A percentile compares a stretch with the other conserved stretches of the same genome.
These are phyloP conservation scores for Sebastes flavidus DNA, from an alignment of 2,797 vertebrate genomes.

Conservation along the genomic window DNA sequence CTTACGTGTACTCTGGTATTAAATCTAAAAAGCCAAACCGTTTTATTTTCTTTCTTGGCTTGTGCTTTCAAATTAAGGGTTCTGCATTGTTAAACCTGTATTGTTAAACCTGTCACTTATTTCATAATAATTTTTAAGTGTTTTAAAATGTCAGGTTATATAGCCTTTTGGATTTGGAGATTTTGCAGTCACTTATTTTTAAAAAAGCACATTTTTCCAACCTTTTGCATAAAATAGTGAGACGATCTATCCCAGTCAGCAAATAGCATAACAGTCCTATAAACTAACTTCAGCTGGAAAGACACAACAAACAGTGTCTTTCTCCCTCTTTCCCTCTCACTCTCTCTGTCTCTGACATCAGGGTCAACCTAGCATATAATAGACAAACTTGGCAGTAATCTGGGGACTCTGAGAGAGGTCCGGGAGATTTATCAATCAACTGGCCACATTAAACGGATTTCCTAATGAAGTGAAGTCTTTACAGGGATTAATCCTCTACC, in stretches of 20 bases:
- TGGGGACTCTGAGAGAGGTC: conserved; percentile 80
- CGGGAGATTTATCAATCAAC: conserved; percentile 88
- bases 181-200: conserved; percentile 1
- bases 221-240: conserved; percentile 34
- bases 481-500: conserved; percentile 88
- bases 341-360: conserved; percentile 68
- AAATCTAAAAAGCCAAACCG: conserved; percentile 42
- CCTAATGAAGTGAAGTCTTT: conserved; percentile 90
- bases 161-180: conserved; percentile 8
- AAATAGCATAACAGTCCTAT: conserved; percentile 51
- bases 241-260: conserved; percentile 51
- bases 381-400: conserved; percentile 83
- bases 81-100: conserved; percentile 12
- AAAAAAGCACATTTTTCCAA: conserved; percentile 4
- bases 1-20: conserved; percentile 55
- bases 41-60: background rate
- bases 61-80: conserved; percentile 32
- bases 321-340: conserved; percentile 30
- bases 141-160: conserved; percentile 7
- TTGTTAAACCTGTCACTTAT: conserved; percentile 30
- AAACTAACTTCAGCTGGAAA: conserved; percentile 71
- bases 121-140: conserved; percentile 4
- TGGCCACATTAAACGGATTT: conserved; percentile 89
- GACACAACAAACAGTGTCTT: conserved; percentile 58
- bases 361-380: conserved; percentile 81